Evolutionary conservation across 2,888 invertebrate species (phyloP), one percentile per base, ranked within the genome.

Genomic region (Portevinia maculata): DNA sequence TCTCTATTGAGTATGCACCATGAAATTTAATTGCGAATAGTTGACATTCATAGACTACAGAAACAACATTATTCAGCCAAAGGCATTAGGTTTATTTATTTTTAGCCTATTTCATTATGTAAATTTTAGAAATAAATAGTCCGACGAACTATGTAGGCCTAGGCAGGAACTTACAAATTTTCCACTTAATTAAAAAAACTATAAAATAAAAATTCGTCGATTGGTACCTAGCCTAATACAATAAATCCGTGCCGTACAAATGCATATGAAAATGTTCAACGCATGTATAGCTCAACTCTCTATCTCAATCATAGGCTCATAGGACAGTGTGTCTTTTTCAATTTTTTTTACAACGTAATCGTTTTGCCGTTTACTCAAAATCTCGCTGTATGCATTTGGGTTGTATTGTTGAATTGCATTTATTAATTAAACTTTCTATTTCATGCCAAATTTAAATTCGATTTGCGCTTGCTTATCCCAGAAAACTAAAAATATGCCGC

Each of bases 381-480:
- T 52, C 34, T 50, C 28, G 13, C 17, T 52, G 19, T 65, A 50
- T 39, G 53, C 46, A 11, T 69, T 34, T 69, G 24, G n/a, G n/a
- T n/a, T n/a, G n/a, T 48, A 41, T 39, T 53, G 60, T 57, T 62
- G 78, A 55, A 46, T 84, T 85, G 73, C 85, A 87, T 81, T 86
- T 86, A 87, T 85, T 86, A 88, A 85, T 86, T 85, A 86, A 86
- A 86, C 86, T 87, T 86, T 87, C 87, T 87, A 89, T 89, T 89
- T 89, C 89, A 89, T 89, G 89, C 87, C 88, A 89, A 88, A 89
- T 89, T 89, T 89, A 87, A 87, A 88, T 88, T 86, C 87, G 87
- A 88, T 88, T 87, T 88, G 86, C 86, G 86, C 85, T 86, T 86
- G 86, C 79, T 86, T 86, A 87, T 86, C 86, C 86, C 85, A 86